Base-by-base conservation (phyloP, 2,113 vertebrate genomes). In the Melanostigma gelatinosum region DNA sequence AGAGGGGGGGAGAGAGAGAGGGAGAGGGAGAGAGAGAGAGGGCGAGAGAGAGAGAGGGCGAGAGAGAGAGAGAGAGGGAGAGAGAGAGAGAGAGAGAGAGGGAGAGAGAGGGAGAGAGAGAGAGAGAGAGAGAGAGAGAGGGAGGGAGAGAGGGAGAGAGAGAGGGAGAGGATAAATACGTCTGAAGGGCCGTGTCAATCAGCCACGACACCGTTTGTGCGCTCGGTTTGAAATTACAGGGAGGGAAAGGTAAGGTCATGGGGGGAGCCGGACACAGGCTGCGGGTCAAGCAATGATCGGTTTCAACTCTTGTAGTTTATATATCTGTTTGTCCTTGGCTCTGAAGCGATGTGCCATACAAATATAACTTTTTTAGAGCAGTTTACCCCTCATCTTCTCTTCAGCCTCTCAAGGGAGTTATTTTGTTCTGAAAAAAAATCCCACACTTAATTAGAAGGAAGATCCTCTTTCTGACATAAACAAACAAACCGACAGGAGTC, bases 201-300 rank as follows among this genome's bases (percentile, higher is more conserved):
- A 75, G 66, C 57, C 63, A 48, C 77, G 32, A 76, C 77, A 44
- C 77, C 80, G 72, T 77, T 81, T 79, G 76, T 76, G 76, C 42
- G 29, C 61, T 42, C 44, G 46, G 72, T 29, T 75, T 72, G 77
- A 91, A 94, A 92, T 91, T 87, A 88, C 84, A 93, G 82, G 85
- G 88, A 84, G 75, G 52, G 27, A 72, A 60, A 46, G 48, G 55
- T 36, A 46, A 89, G 88, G 89, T 86, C 83, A 88, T 1, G 44
- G 52, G 60, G 72, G 75, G 79, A 82, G 58, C 65, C 5, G 72
- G 87, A 80, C 83, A 57, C 79, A 66, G 77, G 79, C 80, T 75
- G 83, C 16, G 63, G 80, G 90, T 88, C 87, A 40, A 83, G 70
- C 82, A 72, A 80, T 36, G 52, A 80, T 82, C 55, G 57, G 77